phyloP scores from a whole-genome alignment of 2,797 vertebrate species.

The Acomys russatus region DNA sequence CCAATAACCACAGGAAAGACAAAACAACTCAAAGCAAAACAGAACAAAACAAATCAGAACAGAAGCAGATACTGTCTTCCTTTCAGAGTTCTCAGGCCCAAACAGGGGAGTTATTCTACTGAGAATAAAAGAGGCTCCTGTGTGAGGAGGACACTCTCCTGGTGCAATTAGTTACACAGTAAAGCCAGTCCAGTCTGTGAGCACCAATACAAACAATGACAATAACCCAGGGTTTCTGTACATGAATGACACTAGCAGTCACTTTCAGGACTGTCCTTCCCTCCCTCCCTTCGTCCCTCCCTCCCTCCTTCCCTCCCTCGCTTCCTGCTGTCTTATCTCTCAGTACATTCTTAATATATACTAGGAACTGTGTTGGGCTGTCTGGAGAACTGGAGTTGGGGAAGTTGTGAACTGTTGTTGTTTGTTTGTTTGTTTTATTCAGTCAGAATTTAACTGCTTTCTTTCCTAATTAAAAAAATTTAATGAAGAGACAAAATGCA shows the following conservation, averaged over 20 bases:
- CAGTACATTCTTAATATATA: background rate
- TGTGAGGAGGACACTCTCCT: background rate
- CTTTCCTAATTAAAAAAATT: no score
- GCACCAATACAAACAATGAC: background rate
- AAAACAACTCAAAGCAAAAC: background rate
- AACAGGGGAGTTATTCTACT: background rate
- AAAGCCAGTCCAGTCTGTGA: background rate
- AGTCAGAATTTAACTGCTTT: no score
- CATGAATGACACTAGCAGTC: background rate
- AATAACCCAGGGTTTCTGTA: background rate
- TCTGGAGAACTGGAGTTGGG: no score
- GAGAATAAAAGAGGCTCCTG: background rate
- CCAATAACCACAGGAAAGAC: background rate
- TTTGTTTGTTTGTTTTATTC: no score
- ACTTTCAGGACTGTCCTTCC: background rate
- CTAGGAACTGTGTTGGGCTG: background rate
- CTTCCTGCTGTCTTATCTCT: background rate
- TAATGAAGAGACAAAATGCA: background rate
- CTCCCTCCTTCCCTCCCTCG: rapidly evolving
- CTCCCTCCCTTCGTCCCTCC: no score
- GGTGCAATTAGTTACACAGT: rapidly evolving
- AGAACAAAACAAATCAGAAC: background rate
- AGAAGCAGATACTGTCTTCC: background rate
- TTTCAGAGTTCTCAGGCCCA: constrained; percentile 31
- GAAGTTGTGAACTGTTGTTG: no score